Evolutionary conservation across 2,797 vertebrate species (phyloP).

Genomic region (Rhinatrema bivittatum): DNA sequence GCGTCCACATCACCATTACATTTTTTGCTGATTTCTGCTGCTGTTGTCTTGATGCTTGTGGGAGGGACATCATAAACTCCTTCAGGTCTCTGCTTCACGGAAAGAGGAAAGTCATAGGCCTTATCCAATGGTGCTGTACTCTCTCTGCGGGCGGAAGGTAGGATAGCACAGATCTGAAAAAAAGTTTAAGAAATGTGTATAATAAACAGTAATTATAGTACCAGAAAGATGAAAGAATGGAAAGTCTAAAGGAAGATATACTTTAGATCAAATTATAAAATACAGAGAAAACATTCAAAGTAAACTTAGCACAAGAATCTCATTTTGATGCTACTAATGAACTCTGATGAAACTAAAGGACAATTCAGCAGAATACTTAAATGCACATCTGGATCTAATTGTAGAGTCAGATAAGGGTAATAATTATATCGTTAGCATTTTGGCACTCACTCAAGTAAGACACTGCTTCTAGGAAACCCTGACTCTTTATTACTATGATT

Average conservation of each 20-base stretch:
- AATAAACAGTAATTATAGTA: too few species aligned
- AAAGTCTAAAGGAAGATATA: too few species aligned
- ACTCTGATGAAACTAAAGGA: not conserved
- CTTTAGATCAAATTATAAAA: too few species aligned
- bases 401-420: not conserved
- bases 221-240: too few species aligned
- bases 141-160: constrained; percentile 38
- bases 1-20: constrained; percentile 58
- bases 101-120: constrained; percentile 76
- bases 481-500: constrained; percentile 1
- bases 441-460: too few species aligned
- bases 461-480: too few species aligned
- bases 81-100: constrained; percentile 65
- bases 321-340: not conserved
- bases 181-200: not conserved
- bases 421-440: not conserved
- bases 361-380: not conserved
- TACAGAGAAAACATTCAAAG: too few species aligned
- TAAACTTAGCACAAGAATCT: too few species aligned
- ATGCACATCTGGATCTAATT: constrained; percentile 1
- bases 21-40: constrained; percentile 45
- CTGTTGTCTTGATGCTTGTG: constrained; percentile 51
- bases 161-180: constrained; percentile 45
- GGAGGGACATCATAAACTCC: constrained; percentile 86
- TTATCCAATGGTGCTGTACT: constrained; percentile 60